A percentile compares a stretch with the other conserved stretches of the same genome.
These are phyloP conservation scores for Ametastegia equiseti DNA, from an alignment of 2,888 invertebrate species.

Conservation along the genomic window DNA sequence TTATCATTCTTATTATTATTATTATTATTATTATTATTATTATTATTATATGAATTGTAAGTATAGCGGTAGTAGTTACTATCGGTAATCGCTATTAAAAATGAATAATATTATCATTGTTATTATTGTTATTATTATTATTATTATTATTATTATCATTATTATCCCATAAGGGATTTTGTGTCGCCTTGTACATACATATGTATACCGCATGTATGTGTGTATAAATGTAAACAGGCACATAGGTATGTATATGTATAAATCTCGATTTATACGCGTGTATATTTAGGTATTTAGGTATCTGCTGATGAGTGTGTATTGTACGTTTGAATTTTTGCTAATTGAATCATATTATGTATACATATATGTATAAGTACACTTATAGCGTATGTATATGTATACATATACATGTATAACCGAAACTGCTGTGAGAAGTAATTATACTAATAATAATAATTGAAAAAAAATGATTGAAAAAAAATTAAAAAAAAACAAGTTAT, in stretches of 20 bases:
- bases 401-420: not conserved
- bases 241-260: constrained; percentile 5
- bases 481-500: not conserved
- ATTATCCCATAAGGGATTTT: not conserved
- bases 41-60: too few relatives aligned
- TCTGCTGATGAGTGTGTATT: not conserved
- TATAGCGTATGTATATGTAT: not conserved
- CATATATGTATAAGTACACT: too few relatives aligned
- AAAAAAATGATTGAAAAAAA: not conserved
- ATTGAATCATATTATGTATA: constrained; percentile 4
- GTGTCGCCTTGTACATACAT: not conserved
- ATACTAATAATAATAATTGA: not conserved
- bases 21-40: not conserved
- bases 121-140: not conserved
- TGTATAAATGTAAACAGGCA: constrained; percentile 2
- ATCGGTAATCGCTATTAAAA: too few relatives aligned
- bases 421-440: constrained; percentile 40
- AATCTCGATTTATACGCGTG: constrained; percentile 13
- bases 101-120: too few relatives aligned
- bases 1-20: constrained; percentile 1
- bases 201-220: constrained; percentile 23
- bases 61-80: too few relatives aligned
- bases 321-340: constrained; percentile 17
- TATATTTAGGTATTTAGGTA: not conserved
- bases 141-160: not conserved